A percentile compares a stretch with the other conserved stretches of the same genome.
phyloP scores from a whole-genome alignment of 1,140 invertebrate species.

The Pseudoatta argentina region DNA sequence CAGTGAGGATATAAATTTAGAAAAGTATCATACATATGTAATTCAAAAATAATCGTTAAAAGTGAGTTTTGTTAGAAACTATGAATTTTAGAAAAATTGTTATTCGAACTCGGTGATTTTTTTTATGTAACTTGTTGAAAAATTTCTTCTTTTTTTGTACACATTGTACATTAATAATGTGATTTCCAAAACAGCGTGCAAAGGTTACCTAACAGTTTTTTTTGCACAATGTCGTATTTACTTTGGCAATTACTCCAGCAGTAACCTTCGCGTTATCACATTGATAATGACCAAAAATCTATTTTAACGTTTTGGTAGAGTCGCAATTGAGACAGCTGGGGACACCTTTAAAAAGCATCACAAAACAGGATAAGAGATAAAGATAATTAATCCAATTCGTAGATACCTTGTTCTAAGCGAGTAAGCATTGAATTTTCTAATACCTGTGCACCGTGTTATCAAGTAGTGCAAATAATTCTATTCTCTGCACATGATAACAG shows the following conservation, averaged over 20 bases:
- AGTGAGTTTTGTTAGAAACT: no score
- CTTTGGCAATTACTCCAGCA: constrained; percentile 61
- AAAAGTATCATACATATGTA: no score
- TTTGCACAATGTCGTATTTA: constrained; percentile 53
- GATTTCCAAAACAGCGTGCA: constrained; percentile 28
- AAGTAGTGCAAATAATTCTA: constrained; percentile 15
- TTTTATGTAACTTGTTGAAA: background rate
- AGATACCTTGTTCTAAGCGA: background rate
- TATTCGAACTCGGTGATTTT: no score
- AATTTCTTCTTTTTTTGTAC: background rate
- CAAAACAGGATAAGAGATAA: constrained; percentile 65
- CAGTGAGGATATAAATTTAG: no score
- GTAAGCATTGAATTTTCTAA: background rate
- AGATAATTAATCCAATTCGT: constrained; percentile 64
- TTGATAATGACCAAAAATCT: constrained; percentile 63
- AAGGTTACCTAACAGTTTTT: constrained; percentile 40
- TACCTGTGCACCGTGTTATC: background rate
- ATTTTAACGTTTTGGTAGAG: constrained; percentile 63
- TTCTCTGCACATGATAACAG: background rate
- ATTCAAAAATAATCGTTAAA: no score
- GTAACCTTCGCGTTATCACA: constrained; percentile 61
- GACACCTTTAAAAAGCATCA: constrained; percentile 22
- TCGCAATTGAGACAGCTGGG: constrained; percentile 1
- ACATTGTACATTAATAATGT: background rate
- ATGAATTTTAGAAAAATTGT: no score